Conservation (phyloP, 2,888 invertebrate species). For the Deladenus siricidicola region DNA sequence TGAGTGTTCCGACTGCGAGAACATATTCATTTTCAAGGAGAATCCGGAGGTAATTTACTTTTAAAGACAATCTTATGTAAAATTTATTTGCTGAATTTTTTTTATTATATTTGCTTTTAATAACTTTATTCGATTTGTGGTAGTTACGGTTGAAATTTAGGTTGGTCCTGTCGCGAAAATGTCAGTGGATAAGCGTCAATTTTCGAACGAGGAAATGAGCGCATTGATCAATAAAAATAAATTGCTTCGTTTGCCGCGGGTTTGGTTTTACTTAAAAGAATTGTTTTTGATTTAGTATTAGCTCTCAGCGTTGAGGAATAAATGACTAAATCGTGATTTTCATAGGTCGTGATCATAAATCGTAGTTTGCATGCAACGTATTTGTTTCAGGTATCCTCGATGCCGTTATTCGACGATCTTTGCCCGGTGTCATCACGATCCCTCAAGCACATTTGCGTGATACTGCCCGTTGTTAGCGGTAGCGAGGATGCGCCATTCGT, state of each 20-base stretch:
- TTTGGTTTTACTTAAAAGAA: constrained; percentile 19
- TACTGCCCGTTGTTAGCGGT: constrained; percentile 35
- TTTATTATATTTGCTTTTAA: background rate
- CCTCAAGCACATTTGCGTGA: constrained; percentile 41
- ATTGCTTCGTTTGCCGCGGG: constrained; percentile 54
- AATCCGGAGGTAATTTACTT: constrained; percentile 40
- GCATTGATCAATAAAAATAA: constrained; percentile 55
- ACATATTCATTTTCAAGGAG: constrained; percentile 57
- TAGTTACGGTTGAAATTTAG: too few species aligned
- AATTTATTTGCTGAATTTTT: background rate
- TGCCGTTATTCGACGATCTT: constrained; percentile 55
- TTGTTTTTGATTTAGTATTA: too few species aligned
- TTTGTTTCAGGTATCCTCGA: constrained; percentile 54
- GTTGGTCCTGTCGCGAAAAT: constrained; percentile 40
- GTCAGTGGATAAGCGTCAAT: constrained; percentile 31
- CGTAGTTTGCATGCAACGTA: too few species aligned
- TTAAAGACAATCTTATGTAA: background rate
- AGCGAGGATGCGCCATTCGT: constrained; percentile 30
- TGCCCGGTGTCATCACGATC: constrained; percentile 54
- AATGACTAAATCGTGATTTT: too few species aligned
- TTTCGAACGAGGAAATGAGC: constrained; percentile 47
- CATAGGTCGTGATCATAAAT: too few species aligned
- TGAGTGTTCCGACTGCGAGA: constrained; percentile 51
- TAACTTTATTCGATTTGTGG: background rate
- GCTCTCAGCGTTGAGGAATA: too few species aligned